These are phyloP conservation scores for Murina feae DNA, from an alignment of 2,113 vertebrate species.

Conservation along the genomic window DNA sequence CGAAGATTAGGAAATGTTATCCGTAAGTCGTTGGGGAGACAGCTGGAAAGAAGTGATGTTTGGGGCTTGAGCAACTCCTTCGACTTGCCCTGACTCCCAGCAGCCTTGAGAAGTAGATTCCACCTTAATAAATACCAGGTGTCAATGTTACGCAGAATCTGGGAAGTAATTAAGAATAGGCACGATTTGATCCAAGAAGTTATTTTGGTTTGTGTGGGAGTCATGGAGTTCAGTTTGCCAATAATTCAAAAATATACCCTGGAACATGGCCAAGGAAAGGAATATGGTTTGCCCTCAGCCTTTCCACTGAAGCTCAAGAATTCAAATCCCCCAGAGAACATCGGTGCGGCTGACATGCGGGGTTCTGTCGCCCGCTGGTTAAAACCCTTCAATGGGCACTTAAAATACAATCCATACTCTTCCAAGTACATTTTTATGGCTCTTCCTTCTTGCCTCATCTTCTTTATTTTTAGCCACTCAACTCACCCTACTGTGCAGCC, in stretches of 20 bases:
- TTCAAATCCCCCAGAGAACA: background rate
- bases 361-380: background rate
- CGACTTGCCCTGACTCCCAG: background rate
- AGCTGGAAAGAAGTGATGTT: background rate
- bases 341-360: background rate
- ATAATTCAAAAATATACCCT: background rate
- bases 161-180: background rate
- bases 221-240: conserved; percentile 11
- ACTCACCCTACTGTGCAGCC: background rate
- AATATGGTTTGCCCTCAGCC: background rate
- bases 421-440: background rate
- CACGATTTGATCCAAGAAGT: background rate
- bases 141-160: background rate
- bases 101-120: background rate
- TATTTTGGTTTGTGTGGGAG: conserved; percentile 19
- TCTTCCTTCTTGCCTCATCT: background rate
- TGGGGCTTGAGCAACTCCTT: background rate
- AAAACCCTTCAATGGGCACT: background rate
- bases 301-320: background rate
- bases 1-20: background rate
- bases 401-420: background rate
- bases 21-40: background rate
- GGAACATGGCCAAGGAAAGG: background rate
- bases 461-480: background rate
- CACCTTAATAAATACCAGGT: conserved; percentile 19